Percentiles rank a stretch among this genome's conserved stretches.
phyloP scores from a whole-genome alignment of 2,888 invertebrate species.

The Sarcophaga carnaria region DNA sequence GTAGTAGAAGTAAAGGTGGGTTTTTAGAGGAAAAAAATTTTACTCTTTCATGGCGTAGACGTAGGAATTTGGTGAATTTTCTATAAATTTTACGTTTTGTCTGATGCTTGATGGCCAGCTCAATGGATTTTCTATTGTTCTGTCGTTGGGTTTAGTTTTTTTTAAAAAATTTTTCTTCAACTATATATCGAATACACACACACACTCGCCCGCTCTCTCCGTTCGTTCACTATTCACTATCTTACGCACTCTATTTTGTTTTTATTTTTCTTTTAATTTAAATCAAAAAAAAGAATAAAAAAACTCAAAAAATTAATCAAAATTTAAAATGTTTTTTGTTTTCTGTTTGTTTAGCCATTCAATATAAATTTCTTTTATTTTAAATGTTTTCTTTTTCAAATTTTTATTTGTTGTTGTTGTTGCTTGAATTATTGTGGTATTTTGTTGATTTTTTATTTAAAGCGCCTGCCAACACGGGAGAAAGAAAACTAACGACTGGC shows the following conservation, averaged over 20 bases:
- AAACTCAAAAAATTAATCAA: neutral
- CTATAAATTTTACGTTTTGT: slow-evolving; percentile 67
- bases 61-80: slow-evolving; percentile 67
- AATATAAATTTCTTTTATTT: slow-evolving; percentile 3
- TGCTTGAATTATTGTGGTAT: neutral
- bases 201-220: neutral
- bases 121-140: slow-evolving; percentile 52
- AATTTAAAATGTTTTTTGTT: slow-evolving; percentile 13
- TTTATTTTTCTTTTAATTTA: neutral
- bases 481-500: slow-evolving; percentile 64
- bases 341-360: slow-evolving; percentile 11
- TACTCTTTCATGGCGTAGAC: slow-evolving; percentile 62
- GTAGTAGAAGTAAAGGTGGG: slow-evolving; percentile 71
- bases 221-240: slow-evolving; percentile 12
- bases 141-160: slow-evolving; percentile 13
- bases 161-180: slow-evolving; percentile 5
- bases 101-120: slow-evolving; percentile 67
- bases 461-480: slow-evolving; percentile 64
- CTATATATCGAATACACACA: neutral
- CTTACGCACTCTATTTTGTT: slow-evolving; percentile 41
- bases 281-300: too few relatives aligned
- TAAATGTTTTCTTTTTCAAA: neutral
- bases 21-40: slow-evolving; percentile 56
- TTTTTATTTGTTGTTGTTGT: slow-evolving; percentile 9
- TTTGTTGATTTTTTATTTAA: neutral